Evolutionary conservation across 1,140 invertebrate genomes (phyloP).

Genomic region (Popillia japonica): DNA sequence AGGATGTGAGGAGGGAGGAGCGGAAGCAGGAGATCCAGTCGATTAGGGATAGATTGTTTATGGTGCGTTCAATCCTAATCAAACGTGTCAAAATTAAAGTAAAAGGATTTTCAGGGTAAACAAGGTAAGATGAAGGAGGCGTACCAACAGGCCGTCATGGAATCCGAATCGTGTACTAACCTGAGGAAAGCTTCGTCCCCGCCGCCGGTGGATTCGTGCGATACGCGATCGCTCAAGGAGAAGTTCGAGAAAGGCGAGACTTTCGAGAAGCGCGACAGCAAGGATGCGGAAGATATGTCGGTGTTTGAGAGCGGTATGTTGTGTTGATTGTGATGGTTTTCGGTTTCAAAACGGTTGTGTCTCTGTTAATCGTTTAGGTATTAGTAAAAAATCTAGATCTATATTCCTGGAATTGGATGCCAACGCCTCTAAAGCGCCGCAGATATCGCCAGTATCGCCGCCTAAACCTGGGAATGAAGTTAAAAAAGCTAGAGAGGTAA

Average conservation of each 20-base stretch:
- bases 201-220: constrained; percentile 64
- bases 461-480: constrained; percentile 55
- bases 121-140: constrained; percentile 90
- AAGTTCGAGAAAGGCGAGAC: constrained; percentile 84
- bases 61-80: constrained; percentile 65
- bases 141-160: constrained; percentile 88
- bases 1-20: constrained; percentile 78
- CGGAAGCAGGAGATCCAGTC: constrained; percentile 88
- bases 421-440: constrained; percentile 61
- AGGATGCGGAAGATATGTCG: constrained; percentile 77
- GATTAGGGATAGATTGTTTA: constrained; percentile 82
- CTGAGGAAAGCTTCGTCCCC: constrained; percentile 51
- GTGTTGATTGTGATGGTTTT: neutral
- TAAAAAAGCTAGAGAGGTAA: constrained; percentile 55
- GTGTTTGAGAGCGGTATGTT: constrained; percentile 82
- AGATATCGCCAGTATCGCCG: constrained; percentile 61
- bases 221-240: constrained; percentile 78
- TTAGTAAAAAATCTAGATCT: constrained; percentile 85
- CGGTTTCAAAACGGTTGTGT: neutral
- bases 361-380: constrained; percentile 65
- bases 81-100: too few relatives aligned
- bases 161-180: constrained; percentile 65
- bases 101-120: constrained; percentile 77
- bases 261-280: constrained; percentile 64
- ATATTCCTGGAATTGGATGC: constrained; percentile 88